Base-by-base conservation (phyloP, 2,113 vertebrate genomes). In the Hylia prasina region DNA sequence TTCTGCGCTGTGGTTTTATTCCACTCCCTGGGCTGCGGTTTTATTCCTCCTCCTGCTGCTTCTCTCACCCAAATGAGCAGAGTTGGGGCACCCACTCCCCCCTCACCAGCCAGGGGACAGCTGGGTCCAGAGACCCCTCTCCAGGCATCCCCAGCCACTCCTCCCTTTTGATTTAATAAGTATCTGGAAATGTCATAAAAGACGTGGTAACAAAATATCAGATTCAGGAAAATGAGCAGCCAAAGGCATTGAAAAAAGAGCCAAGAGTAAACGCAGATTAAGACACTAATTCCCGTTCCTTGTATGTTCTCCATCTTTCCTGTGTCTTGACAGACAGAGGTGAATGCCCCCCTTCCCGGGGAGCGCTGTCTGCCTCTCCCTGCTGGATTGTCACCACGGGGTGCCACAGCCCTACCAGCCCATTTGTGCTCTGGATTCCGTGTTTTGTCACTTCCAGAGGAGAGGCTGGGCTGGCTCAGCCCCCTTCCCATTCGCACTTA, bases 101-200 rank as follows among this genome's bases (percentile, higher is more conserved):
- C 24, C 56, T 60, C n/a, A 1, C 9, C 42, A 33, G 28, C 15
- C 19, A 3, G 10, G 57, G 47, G 7, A 15, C 11, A 2, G 22
- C 68, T 0, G 1, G 8, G 9, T 6, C 16, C 7, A 2, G 24
- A 13, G n/a, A 10, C 13, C 15, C 63, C 28, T 33, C 30, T 48
- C 45, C 58, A 16, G 63, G 21, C 28, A 4, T 31, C 50, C 77
- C 64, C 7, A 1, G n/a, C 16, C 0, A 2, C 48, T 37, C 33
- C 53, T 76, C 48, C 24, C 15, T 87, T 78, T 37, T 82, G 90
- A 88, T 93, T 85, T 85, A 93, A 82, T 89, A 64, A 90, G 35
- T 66, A 58, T 35, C 80, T 91, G 95, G 61, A 79, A 90, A 86
- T 51, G 85, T 85, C 95, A 83, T 70, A 81, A 93, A 89, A 88